Evolutionary conservation across 2,888 invertebrate genomes (phyloP).

Genomic region (Torymus tubicola): DNA sequence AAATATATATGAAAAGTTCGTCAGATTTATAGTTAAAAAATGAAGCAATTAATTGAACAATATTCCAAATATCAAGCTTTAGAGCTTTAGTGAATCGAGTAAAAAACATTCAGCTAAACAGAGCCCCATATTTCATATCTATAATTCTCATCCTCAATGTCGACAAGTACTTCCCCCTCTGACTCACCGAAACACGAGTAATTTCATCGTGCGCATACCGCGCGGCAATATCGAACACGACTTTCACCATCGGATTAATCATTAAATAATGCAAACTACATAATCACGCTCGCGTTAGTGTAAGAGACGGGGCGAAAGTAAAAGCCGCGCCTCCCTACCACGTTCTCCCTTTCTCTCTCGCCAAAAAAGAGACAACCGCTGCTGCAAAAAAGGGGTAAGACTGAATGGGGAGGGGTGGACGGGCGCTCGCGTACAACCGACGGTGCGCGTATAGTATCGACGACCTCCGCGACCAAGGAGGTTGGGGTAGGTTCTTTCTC

Average conservation of each 20-base stretch:
- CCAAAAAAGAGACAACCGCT: neutral
- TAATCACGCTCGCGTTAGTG: neutral
- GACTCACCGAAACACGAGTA: too few species aligned
- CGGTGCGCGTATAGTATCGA: conserved; percentile 64
- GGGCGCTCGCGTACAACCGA: conserved; percentile 48
- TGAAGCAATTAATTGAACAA: too few species aligned
- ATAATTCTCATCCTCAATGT: too few species aligned
- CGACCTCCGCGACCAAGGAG: conserved; percentile 72
- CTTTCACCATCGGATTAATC: conserved; percentile 34
- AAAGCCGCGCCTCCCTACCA: conserved; percentile 6
- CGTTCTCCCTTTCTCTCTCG: too few species aligned
- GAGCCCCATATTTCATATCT: too few species aligned
- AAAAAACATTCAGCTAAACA: too few species aligned
- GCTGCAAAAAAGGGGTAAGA: neutral
- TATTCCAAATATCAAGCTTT: too few species aligned
- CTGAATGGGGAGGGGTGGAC: neutral
- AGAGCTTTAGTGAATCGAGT: too few species aligned
- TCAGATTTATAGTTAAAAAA: too few species aligned
- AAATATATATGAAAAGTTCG: too few species aligned
- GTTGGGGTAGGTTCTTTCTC: conserved; percentile 74
- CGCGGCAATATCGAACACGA: neutral
- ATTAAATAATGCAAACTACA: conserved; percentile 40
- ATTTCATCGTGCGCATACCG: too few species aligned
- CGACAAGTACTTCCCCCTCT: too few species aligned
- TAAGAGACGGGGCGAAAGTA: conserved; percentile 31